phyloP scores from a whole-genome alignment of 2,113 vertebrate genomes.

The Cebus imitator region DNA sequence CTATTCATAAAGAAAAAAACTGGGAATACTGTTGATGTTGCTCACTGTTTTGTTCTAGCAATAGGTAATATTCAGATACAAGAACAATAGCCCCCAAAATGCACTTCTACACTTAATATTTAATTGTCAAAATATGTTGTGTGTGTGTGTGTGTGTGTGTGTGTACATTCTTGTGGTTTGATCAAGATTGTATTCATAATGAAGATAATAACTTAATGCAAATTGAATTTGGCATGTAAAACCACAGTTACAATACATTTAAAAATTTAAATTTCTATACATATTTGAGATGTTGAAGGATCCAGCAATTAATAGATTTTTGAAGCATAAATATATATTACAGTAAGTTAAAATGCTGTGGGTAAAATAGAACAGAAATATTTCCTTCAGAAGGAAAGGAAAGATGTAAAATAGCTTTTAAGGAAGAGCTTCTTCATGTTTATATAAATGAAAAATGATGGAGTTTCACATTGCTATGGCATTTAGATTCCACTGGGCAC shows the following conservation, averaged over 20 bases:
- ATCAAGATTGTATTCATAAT: neutral
- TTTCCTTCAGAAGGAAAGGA: neutral
- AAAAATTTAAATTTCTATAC: neutral
- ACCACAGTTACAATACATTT: neutral
- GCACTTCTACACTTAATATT: neutral
- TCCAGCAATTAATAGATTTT: constrained; percentile 9
- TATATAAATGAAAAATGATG: neutral
- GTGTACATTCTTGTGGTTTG: neutral
- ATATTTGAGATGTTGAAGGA: constrained; percentile 1
- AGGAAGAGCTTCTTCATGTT: neutral
- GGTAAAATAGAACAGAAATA: neutral
- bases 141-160: accelerated
- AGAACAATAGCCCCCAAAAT: neutral
- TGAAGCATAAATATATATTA: neutral
- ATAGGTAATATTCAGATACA: neutral
- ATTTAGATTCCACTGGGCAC: neutral
- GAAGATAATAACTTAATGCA: neutral
- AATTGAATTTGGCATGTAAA: constrained; percentile 38
- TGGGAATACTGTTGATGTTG: neutral
- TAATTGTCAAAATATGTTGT: neutral
- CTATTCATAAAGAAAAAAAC: neutral
- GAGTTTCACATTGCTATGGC: neutral
- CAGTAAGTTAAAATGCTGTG: neutral
- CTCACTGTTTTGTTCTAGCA: neutral
- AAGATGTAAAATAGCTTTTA: neutral